Evolutionary conservation across 2,113 vertebrate species (phyloP).

Genomic region (Columba livia): DNA sequence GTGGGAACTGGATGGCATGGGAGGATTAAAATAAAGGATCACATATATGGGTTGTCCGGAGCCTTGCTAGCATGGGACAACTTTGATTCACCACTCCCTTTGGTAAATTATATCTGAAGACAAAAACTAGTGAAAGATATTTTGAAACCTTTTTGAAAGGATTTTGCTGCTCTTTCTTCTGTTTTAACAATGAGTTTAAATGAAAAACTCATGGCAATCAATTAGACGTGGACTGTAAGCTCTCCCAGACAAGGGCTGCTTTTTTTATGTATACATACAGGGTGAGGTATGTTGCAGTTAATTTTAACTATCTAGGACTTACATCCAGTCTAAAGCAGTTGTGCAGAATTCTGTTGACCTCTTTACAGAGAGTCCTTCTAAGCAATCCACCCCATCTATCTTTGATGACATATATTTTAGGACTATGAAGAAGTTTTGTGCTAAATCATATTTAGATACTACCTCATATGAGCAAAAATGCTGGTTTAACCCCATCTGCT

Average conservation of each 20-base stretch:
- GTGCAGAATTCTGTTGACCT: background rate
- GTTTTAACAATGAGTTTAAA: slow-evolving; percentile 8
- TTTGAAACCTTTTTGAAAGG: background rate
- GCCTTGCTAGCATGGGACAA: background rate
- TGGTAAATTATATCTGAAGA: background rate
- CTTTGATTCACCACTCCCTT: background rate
- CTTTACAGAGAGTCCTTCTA: background rate
- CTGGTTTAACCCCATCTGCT: background rate
- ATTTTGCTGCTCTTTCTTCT: background rate
- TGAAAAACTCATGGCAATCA: background rate
- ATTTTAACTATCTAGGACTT: background rate
- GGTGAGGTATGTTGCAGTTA: background rate
- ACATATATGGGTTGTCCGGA: background rate
- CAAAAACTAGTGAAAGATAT: background rate
- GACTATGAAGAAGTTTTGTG: background rate
- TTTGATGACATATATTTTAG: background rate
- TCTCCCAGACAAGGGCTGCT: slow-evolving; percentile 8
- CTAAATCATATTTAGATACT: background rate
- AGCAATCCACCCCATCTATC: background rate
- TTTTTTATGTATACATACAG: background rate
- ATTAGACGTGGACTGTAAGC: background rate
- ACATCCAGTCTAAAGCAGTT: background rate
- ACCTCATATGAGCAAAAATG: background rate
- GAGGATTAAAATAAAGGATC: background rate
- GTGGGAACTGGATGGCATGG: background rate